Evolutionary conservation across 2,113 vertebrate genomes (phyloP).

Genomic region (Clinocottus analis): DNA sequence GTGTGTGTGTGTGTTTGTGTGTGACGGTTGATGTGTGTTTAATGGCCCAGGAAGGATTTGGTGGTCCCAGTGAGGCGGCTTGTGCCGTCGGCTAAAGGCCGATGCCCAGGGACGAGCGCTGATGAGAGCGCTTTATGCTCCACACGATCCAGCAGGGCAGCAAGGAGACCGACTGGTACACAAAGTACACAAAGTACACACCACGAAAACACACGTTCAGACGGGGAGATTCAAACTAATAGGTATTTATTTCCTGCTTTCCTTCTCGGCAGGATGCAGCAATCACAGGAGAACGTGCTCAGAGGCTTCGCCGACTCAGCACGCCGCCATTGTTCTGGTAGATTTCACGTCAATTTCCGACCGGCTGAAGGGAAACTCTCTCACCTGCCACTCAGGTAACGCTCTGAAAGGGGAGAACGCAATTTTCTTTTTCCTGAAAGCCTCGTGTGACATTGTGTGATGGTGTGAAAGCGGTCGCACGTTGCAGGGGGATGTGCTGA

Average conservation of each 20-base stretch:
- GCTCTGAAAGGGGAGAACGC: background rate
- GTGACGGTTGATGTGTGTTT: conserved; percentile 51
- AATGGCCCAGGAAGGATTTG: conserved; percentile 65
- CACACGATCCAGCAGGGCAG: conserved; percentile 51
- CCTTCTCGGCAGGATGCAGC: background rate
- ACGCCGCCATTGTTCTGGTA: background rate
- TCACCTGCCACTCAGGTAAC: background rate
- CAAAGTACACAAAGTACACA: no score
- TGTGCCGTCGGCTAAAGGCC: conserved; percentile 77
- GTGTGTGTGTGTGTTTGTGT: conserved; percentile 12
- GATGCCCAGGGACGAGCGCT: conserved; percentile 80
- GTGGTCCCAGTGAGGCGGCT: conserved; percentile 77
- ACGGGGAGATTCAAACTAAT: no score
- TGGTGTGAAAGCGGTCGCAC: background rate
- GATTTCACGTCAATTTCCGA: conserved; percentile 15
- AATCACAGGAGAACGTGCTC: background rate
- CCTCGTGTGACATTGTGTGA: background rate
- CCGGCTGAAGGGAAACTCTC: background rate
- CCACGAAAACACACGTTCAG: no score
- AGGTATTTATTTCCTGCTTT: no score
- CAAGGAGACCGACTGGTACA: no score
- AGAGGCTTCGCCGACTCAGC: background rate
- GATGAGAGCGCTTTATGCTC: conserved; percentile 69
- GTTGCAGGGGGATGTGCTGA: no score
- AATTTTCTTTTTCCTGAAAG: background rate